A percentile compares a stretch with the other conserved stretches of the same genome.
These are phyloP conservation scores for Trisateles emortualis DNA, from an alignment of 2,888 invertebrate species.

Conservation along the genomic window DNA sequence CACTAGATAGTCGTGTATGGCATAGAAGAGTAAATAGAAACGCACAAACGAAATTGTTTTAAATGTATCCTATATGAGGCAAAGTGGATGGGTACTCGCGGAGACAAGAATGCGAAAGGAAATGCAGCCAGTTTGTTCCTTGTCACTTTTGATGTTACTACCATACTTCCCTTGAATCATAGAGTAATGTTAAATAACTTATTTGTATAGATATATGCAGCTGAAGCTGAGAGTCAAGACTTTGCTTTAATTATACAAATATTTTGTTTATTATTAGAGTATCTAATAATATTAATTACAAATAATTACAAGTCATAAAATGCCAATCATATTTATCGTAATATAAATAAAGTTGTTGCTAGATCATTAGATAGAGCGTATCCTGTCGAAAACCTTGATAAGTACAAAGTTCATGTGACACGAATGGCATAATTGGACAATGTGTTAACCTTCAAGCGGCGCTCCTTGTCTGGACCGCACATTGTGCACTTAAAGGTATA, in stretches of 20 bases:
- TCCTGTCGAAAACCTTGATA: constrained; percentile 41
- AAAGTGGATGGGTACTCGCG: neutral
- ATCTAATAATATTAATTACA: too few species aligned
- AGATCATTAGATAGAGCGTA: constrained; percentile 13
- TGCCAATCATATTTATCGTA: too few species aligned
- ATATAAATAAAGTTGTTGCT: constrained; percentile 14
- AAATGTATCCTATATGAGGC: neutral
- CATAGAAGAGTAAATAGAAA: neutral
- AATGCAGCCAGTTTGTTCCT: too few species aligned
- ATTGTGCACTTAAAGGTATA: constrained; percentile 15
- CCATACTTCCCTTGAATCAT: too few species aligned
- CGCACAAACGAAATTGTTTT: neutral
- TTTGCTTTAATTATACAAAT: too few species aligned
- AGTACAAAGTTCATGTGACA: constrained; percentile 42
- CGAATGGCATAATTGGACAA: constrained; percentile 41
- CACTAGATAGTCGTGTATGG: constrained; percentile 1
- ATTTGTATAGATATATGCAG: too few species aligned
- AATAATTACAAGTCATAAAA: too few species aligned
- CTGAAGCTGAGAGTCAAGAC: too few species aligned
- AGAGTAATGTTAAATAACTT: too few species aligned
- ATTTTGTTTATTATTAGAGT: too few species aligned
- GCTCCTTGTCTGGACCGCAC: constrained; percentile 32
- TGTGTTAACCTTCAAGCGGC: constrained; percentile 34
- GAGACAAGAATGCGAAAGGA: too few species aligned
- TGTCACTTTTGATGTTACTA: too few species aligned